Evolutionary conservation across 2,113 vertebrate species (phyloP), one percentile per base, ranked within the genome.

Genomic region (Myrmecophaga tridactyla): DNA sequence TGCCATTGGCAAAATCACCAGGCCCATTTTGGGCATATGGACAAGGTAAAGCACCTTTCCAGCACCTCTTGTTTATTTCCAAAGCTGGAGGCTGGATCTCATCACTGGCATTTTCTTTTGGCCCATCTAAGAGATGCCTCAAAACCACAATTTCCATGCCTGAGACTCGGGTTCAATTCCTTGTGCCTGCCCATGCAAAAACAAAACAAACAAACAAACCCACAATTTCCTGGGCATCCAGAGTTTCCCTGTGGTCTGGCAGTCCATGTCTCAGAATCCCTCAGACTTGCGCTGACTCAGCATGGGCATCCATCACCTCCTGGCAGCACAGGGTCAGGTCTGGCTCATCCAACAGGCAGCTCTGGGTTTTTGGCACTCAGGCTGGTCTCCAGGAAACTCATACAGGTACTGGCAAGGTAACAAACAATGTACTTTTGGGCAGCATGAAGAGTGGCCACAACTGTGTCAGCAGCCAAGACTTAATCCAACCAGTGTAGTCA

Each of bases 361-460:
- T 99, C 98, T 99, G 99, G 92, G 0, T 99, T 99, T 98, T 99
- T 99, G 89, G 99, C 99, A 2, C 99, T 99, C 88, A 99, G 98
- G 90, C 99, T 99, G 2, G 99, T 99, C 98, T 99, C 99, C 87
- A 99, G 98, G 98, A 99, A 99, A 98, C 99, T 99, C 92, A 99
- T 99, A 1, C 99, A 99, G 92, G 99, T 99, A 0, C 99, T 99
- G 89, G 99, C 99, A 67, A 99, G 99, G 97, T 99, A 99, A 97
- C 99, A 99, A 90, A 99, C 99, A 1, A 99, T 99, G 98, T 99
- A 99, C 94, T 99, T 99, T 98, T 99, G 99, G 97, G 99, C 99
- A 97, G 99, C 20, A n/a, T 85, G 27, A 62, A 63, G 36, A 77
- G 2, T 41, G 1, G 4, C 8, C 41, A 34, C 4, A 2, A 62